Percentiles rank a stretch among this genome's conserved stretches.
Evolutionary conservation across 2,888 invertebrate genomes (phyloP).

Genomic region (Arctia plantaginis): DNA sequence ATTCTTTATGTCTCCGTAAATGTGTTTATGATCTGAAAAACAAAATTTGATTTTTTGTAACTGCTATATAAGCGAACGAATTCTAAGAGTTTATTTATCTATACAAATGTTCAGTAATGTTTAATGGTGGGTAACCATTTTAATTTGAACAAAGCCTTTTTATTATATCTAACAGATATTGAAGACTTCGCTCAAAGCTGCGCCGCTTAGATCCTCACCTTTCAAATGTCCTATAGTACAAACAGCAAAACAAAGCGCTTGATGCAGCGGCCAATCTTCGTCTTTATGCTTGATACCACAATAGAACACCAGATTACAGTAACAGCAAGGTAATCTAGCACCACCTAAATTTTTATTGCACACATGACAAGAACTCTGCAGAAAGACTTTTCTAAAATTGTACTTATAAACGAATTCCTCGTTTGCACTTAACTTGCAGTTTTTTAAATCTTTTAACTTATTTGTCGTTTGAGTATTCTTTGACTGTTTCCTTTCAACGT

Average conservation of each 20-base stretch:
- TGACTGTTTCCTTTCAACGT: constrained; percentile 65
- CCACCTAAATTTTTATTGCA: constrained; percentile 76
- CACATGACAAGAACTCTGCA: constrained; percentile 86
- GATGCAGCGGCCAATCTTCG: constrained; percentile 86
- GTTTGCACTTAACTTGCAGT: constrained; percentile 79
- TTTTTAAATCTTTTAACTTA: constrained; percentile 61
- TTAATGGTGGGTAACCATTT: too few species aligned
- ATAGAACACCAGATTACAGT: constrained; percentile 88
- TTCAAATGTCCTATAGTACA: constrained; percentile 85
- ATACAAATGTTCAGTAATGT: too few species aligned
- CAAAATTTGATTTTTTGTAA: too few species aligned
- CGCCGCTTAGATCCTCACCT: constrained; percentile 77
- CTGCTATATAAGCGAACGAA: too few species aligned
- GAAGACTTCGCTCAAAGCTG: not conserved
- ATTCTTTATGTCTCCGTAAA: constrained; percentile 81
- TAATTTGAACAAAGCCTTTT: too few species aligned
- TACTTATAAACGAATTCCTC: constrained; percentile 88
- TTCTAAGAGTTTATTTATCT: too few species aligned
- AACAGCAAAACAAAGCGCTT: constrained; percentile 87
- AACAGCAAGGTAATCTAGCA: constrained; percentile 70
- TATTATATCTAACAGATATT: too few species aligned
- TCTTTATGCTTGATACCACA: constrained; percentile 88
- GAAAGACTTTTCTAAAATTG: constrained; percentile 88
- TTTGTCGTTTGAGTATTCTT: constrained; percentile 73
- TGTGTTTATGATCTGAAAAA: constrained; percentile 81